These are phyloP conservation scores for Anodontia alba DNA, from an alignment of 2,888 invertebrate species.

Conservation along the genomic window DNA sequence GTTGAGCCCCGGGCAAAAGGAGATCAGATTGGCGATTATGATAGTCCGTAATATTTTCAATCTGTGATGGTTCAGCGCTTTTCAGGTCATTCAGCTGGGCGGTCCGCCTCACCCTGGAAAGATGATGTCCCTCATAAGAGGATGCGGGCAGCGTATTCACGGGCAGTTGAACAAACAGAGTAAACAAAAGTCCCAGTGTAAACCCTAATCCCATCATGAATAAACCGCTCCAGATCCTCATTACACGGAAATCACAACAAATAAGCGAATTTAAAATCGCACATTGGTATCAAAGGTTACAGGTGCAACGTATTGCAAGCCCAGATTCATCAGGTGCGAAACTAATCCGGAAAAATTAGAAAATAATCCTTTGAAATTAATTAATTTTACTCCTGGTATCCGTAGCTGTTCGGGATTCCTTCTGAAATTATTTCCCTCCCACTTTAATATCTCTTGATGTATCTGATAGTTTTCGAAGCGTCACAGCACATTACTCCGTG, in stretches of 20 bases:
- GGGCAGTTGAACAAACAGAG: slow-evolving; percentile 75
- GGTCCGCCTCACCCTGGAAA: slow-evolving; percentile 33
- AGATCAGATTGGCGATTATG: slow-evolving; percentile 2
- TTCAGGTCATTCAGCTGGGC: slow-evolving; percentile 28
- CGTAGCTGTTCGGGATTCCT: no score
- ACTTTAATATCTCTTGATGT: no score
- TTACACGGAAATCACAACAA: slow-evolving; percentile 37
- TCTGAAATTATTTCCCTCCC: no score
- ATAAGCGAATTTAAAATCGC: background rate
- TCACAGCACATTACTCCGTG: background rate
- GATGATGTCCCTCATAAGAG: slow-evolving; percentile 40
- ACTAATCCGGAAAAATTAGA: background rate
- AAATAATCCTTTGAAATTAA: background rate
- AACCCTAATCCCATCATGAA: slow-evolving; percentile 77
- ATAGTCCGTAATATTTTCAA: slow-evolving; percentile 23
- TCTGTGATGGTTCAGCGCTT: background rate
- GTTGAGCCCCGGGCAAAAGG: slow-evolving; percentile 32
- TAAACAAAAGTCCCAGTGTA: slow-evolving; percentile 74
- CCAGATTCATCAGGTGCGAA: background rate
- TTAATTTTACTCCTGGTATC: no score
- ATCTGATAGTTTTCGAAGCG: no score
- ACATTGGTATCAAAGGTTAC: background rate
- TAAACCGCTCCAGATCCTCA: slow-evolving; percentile 53
- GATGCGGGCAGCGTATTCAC: slow-evolving; percentile 70
- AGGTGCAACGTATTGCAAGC: background rate